Evolutionary conservation across 1,140 invertebrate genomes (phyloP).

Genomic region (Bombus haemorrhoidalis): DNA sequence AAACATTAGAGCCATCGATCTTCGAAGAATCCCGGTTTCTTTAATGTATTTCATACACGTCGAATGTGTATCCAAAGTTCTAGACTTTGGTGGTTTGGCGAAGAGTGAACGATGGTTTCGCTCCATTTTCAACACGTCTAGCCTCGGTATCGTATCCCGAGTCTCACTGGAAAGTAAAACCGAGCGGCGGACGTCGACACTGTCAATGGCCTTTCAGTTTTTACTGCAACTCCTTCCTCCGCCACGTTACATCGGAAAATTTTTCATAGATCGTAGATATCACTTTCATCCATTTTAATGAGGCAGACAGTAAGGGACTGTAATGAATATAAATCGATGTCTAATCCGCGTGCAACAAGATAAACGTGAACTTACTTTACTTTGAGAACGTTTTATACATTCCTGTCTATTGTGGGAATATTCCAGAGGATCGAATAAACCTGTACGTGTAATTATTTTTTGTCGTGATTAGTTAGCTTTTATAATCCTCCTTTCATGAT

Average conservation of each 20-base stretch:
- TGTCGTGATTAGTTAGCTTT: not conserved
- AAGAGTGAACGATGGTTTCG: not conserved
- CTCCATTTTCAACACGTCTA: not conserved
- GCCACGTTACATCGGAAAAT: not conserved
- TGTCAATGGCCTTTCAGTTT: slow-evolving; percentile 25
- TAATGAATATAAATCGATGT: slow-evolving; percentile 29
- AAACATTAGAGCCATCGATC: not conserved
- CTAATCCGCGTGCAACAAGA: slow-evolving; percentile 17
- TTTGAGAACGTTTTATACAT: slow-evolving; percentile 1
- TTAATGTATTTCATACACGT: slow-evolving; percentile 6
- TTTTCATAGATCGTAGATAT: slow-evolving; percentile 37
- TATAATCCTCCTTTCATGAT: not conserved
- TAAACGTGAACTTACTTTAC: slow-evolving; percentile 6
- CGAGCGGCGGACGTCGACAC: not conserved
- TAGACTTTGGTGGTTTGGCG: not conserved
- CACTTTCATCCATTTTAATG: slow-evolving; percentile 38
- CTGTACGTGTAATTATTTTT: not conserved
- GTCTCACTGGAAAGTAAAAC: slow-evolving; percentile 2
- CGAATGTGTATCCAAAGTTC: not conserved
- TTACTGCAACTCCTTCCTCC: not conserved
- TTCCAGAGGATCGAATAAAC: not conserved
- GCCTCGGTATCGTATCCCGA: not conserved
- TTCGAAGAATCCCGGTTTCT: not conserved
- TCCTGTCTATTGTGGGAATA: not conserved
- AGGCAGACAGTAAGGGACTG: not conserved